A percentile compares a stretch with the other conserved stretches of the same genome.
phyloP scores from a whole-genome alignment of 2,888 invertebrate species.

The Pseudolycoriella hygida region DNA sequence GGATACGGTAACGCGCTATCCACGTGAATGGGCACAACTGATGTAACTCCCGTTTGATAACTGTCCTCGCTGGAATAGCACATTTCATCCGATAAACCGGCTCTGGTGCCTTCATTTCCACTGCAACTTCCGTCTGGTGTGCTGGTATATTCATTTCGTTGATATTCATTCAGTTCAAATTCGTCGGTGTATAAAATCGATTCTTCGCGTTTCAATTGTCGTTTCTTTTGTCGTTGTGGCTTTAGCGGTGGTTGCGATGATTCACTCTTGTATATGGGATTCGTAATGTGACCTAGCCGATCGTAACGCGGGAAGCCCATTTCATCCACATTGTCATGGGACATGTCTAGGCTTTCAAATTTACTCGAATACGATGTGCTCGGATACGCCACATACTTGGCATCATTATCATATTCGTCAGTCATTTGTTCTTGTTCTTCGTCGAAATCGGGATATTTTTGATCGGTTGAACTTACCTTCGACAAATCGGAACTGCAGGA shows the following conservation, averaged over 20 bases:
- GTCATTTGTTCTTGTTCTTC: constrained; percentile 26
- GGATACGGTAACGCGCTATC: constrained; percentile 33
- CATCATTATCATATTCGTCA: constrained; percentile 38
- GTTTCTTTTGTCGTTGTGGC: constrained; percentile 27
- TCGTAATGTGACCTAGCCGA: constrained; percentile 34
- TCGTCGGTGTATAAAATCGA: constrained; percentile 12
- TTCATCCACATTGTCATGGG: constrained; percentile 44
- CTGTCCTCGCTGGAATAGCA: constrained; percentile 25
- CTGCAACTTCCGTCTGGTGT: constrained; percentile 17
- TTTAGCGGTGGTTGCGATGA: constrained; percentile 29
- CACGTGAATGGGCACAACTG: constrained; percentile 16
- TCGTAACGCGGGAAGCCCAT: constrained; percentile 47
- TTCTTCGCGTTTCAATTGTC: constrained; percentile 25
- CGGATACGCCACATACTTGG: constrained; percentile 30
- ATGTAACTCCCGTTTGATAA: constrained; percentile 10
- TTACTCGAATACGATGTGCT: constrained; percentile 19
- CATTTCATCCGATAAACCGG: constrained; percentile 25
- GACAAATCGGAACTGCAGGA: constrained; percentile 43
- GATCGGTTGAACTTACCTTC: constrained; percentile 28
- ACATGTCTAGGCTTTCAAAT: constrained; percentile 43
- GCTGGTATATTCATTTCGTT: constrained; percentile 10
- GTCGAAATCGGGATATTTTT: constrained; percentile 25
- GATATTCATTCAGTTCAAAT: constrained; percentile 12
- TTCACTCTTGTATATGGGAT: constrained; percentile 21
- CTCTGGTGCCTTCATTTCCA: constrained; percentile 21